Base-by-base conservation (phyloP, 2,113 vertebrate species). In the Clupea harengus region DNA sequence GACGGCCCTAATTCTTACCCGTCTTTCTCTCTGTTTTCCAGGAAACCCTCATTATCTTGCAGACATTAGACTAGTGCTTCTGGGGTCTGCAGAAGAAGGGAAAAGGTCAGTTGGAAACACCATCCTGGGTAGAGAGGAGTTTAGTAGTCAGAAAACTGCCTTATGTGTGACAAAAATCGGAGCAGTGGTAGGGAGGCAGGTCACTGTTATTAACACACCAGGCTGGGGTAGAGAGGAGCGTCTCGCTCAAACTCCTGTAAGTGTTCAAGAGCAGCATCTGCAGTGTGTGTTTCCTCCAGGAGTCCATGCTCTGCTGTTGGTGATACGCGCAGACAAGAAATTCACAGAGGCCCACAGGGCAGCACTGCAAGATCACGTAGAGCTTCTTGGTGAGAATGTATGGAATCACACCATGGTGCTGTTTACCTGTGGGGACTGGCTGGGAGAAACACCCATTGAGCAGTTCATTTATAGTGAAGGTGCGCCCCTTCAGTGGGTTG, bases 251-350 rank as follows among this genome's bases (percentile, higher is more conserved):
- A 78, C 72, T 3, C 72, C 72, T 15, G 28, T 0, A 15, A 39
- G 4, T 32, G 72, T 78, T 39, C 9, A 5, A 15, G 28, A 78
- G 10, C 64, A 72, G 28, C 25, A 39, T 17, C 11, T 78, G 32
- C 25, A 78, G 11, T 44, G 72, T 78, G 72, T 78, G 11, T 78
- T 78, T 39, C 72, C 72, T 78, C 72, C 72, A 17, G 72, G 72
- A 13, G 72, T 39, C 28, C 28, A 39, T 15, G 28, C 72, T 17
- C 28, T 78, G 28, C 9, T 78, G 28, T 39, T 78, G 28, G 28
- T 78, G 10, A 78, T 78, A 78, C 72, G 72, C 15, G 72, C 72
- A 32, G 72, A 78, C 72, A 78, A 4, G 28, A 78, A 3, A 4
- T 78, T 78, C 25, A 78, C 72, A 78, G 72, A 78, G 13, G 28